Evolutionary conservation across 2,797 vertebrate genomes (phyloP), one percentile per base, ranked within the genome.

Genomic region (Morus bassanus): DNA sequence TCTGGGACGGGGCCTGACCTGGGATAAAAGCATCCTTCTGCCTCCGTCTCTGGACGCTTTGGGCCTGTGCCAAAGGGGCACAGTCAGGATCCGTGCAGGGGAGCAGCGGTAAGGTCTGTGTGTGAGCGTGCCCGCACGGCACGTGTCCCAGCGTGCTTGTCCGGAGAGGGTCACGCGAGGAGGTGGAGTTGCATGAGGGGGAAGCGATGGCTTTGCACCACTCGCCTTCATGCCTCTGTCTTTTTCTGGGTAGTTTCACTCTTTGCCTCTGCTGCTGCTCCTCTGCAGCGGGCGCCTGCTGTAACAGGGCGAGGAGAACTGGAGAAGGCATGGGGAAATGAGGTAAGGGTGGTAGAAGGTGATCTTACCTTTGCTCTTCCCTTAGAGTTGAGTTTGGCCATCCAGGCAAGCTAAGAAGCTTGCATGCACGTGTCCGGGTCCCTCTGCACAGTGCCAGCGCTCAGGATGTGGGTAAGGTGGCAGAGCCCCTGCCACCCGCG

Each of bases 381-480:
- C 48, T 7, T 21, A 8, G 53, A 27, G 27, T 1, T 4, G 35
- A 30, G 27, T n/a, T 33, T 8, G 56, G 31, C 65, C 59, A 4
- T 5, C 11, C 46, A 6, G 43, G 69, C 80, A 35, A 11, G 50
- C 43, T 25, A 18, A 37, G 15, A 5, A 30, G n/a, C 45, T 41
- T 2, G 15, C 31, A 1, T 9, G 2, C 12, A 2, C 1, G 5
- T 37, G 50, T 27, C 37, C 4, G 1, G 56, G 30, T 43, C 24
- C 13, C 43, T 23, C 35, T 10, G 59, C 54, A 6, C 37, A 3
- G 30, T 8, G 54, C 41, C 25, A 5, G 3, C 1, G 18, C 51
- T 56, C 5, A 9, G 43, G 60, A 11, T 3, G 30, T 2, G 41
- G 72, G 41, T 39, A 16, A 14, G 2, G 18, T 12, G 45, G 63